phyloP scores from a whole-genome alignment of 2,888 invertebrate genomes.

The Cephus rjabovi region DNA sequence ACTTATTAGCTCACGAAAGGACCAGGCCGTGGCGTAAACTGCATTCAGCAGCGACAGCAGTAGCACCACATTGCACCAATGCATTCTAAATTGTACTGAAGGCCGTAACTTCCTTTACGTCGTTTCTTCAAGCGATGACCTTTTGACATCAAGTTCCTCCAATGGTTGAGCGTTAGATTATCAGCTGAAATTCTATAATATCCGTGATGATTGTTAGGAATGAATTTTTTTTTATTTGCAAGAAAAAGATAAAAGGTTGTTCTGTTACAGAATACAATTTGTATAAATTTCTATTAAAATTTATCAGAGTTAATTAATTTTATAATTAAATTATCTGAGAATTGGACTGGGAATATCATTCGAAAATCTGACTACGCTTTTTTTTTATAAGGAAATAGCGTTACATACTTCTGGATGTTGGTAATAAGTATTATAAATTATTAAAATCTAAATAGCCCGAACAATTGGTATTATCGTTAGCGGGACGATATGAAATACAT shows the following conservation, averaged over 20 bases:
- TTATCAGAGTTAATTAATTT: neutral
- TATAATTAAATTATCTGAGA: neutral
- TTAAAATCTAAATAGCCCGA: neutral
- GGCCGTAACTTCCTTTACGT: neutral
- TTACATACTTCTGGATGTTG: neutral
- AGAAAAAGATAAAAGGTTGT: neutral
- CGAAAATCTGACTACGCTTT: neutral
- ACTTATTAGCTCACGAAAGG: constrained; percentile 23
- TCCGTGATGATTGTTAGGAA: neutral
- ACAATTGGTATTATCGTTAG: neutral
- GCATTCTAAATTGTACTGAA: constrained; percentile 14
- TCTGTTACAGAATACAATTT: neutral
- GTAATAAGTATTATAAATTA: neutral
- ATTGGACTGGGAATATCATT: neutral
- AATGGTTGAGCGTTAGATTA: neutral
- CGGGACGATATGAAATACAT: neutral
- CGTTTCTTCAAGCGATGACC: constrained; percentile 4
- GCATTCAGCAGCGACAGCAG: constrained; percentile 15
- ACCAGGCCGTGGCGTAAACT: constrained; percentile 24
- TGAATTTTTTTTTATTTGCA: neutral
- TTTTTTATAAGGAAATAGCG: neutral
- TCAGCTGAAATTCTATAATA: neutral
- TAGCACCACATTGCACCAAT: constrained; percentile 23
- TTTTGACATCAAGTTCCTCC: neutral
- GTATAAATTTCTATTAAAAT: neutral